Base-by-base conservation (phyloP, 2,888 invertebrate species). In the Harpagoxenus sublaevis region DNA sequence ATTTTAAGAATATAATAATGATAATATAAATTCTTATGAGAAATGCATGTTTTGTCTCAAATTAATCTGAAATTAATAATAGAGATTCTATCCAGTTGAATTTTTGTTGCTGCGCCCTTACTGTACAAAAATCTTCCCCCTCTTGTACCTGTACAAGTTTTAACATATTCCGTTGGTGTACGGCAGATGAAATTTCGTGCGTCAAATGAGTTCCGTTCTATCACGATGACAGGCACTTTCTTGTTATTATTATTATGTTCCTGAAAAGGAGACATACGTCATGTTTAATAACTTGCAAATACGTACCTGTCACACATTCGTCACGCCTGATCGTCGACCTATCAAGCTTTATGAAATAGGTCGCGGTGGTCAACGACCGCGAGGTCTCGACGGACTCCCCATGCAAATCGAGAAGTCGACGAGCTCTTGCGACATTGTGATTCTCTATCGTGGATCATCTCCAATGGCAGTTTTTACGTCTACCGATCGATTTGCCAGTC, bases 401-500 rank as follows among this genome's bases (percentile, higher is more conserved):
- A 48, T n/a, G 57, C 35, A 79, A 74, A 74, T 73, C 23, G 31
- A 78, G 55, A 28, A 71, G 65, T 15, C 31, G 15, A 48, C 4
- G 35, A 23, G 28, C 65, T 66, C 45, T 68, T 35, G 39, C 68
- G 28, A 65, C 51, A 65, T 65, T 28, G 42, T 28, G 28, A 28
- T 53, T 77, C 73, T 66, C 42, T 65, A 42, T 65, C 74, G 65
- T 86, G 73, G 28, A 71, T 75, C 51, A 53, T 71, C 18, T 51
- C 82, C 63, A 23, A 70, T 42, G 63, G 23, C 8, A 10, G 77
- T 86, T 77, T 82, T 65, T 74, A 65, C 60, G 79, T 81, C 53
- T 57, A 18, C 48, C 45, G 65, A 53, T 66, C 23, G 62, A 57
- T 57, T 62, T 42, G 28, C 62, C 31, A 31, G 42, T 51, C 74